Percentiles rank a stretch among this genome's conserved stretches.
Evolutionary conservation across 2,113 vertebrate species (phyloP).

Genomic region (Leptodactylus fuscus): DNA sequence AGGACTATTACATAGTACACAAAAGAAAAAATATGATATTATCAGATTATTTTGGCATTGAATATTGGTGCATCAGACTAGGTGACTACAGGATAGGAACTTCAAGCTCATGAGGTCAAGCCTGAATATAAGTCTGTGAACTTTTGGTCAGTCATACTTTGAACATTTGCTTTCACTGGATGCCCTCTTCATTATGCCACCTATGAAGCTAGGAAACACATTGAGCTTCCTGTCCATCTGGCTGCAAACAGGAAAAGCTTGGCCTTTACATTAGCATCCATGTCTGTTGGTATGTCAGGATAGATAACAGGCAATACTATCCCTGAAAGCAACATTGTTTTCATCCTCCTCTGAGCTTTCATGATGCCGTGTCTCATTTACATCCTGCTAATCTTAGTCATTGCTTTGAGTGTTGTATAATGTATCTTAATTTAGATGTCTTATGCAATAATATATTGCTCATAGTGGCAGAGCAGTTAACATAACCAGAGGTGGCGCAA

Average conservation of each 20-base stretch:
- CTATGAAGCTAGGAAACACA: background rate
- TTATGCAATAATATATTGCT: too few relatives aligned
- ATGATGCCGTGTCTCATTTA: background rate
- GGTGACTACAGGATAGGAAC: background rate
- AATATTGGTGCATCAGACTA: background rate
- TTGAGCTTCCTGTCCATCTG: conserved; percentile 5
- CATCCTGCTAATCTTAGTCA: background rate
- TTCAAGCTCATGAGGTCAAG: background rate
- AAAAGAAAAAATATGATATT: too few relatives aligned
- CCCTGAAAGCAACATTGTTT: background rate
- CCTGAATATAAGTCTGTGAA: background rate
- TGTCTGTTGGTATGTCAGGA: background rate
- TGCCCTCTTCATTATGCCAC: background rate
- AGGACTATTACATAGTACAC: background rate
- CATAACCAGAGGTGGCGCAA: too few relatives aligned
- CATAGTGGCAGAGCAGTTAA: too few relatives aligned
- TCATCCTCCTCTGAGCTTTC: background rate
- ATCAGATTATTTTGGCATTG: background rate
- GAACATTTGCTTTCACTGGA: conserved; percentile 10
- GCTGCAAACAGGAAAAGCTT: background rate
- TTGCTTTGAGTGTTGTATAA: background rate
- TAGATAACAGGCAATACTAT: background rate
- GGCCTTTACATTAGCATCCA: background rate
- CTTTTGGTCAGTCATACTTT: background rate
- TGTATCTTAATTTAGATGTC: background rate